Conservation (phyloP, 2,797 vertebrate genomes). For the Falco naumanni region DNA sequence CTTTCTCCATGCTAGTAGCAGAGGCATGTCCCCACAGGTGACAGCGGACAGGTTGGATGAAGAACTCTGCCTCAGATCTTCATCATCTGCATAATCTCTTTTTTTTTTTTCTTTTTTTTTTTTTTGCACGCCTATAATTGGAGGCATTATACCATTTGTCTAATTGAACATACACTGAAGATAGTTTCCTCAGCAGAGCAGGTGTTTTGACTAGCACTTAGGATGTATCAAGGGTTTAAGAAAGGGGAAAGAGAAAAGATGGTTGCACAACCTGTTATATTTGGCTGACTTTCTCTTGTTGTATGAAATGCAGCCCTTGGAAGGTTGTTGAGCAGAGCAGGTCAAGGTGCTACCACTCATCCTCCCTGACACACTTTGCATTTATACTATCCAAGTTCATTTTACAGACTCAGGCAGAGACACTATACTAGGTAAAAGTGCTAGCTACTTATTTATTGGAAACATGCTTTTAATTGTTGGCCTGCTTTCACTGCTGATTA, state of each 20-base stretch:
- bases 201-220: background rate
- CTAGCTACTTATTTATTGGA: slow-evolving; percentile 40
- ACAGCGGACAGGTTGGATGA: background rate
- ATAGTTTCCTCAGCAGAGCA: background rate
- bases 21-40: background rate
- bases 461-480: slow-evolving; percentile 15
- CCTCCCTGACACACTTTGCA: background rate
- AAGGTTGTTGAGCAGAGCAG: background rate
- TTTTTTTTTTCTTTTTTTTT: background rate
- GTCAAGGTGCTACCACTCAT: background rate
- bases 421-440: slow-evolving; percentile 15
- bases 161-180: background rate
- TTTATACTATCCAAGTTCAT: background rate
- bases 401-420: background rate
- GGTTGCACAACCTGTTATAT: background rate
- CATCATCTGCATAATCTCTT: background rate
- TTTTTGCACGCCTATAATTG: background rate
- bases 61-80: background rate
- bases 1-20: background rate
- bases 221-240: background rate
- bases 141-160: background rate
- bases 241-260: background rate
- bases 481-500: background rate
- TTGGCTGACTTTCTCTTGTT: background rate
- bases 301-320: background rate